A percentile compares a stretch with the other conserved stretches of the same genome.
Conservation (phyloP, 2,797 vertebrate genomes). For the Typhlichthys subterraneus region DNA sequence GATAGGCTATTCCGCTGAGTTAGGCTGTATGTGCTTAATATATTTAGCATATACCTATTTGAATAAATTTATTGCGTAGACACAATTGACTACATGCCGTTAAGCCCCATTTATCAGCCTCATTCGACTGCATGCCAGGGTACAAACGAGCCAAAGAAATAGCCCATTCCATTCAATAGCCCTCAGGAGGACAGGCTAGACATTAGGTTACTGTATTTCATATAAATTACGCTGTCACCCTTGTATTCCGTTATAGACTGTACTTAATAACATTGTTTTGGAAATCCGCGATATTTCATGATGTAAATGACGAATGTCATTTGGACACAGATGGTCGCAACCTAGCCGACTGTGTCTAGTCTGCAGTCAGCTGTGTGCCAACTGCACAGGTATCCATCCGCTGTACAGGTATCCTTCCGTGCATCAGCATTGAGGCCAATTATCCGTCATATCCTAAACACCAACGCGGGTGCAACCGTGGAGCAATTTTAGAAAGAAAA, state of each 20-base stretch:
- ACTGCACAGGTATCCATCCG: conserved; percentile 36
- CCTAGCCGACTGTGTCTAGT: conserved; percentile 28
- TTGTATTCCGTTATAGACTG: conserved; percentile 43
- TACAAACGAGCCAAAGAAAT: conserved; percentile 18
- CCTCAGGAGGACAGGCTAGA: background rate
- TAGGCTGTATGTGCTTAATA: background rate
- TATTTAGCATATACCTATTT: background rate
- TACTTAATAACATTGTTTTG: conserved; percentile 12
- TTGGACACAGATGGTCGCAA: conserved; percentile 56
- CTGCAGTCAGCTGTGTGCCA: conserved; percentile 52
- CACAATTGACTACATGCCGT: background rate
- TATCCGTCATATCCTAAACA: conserved; percentile 41
- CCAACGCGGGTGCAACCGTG: conserved; percentile 20
- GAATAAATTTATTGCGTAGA: background rate
- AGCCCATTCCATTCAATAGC: conserved; percentile 37
- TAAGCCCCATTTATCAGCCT: background rate
- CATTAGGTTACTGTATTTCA: conserved; percentile 20
- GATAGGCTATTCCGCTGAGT: background rate
- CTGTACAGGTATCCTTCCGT: conserved; percentile 35
- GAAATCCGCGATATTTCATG: conserved; percentile 29
- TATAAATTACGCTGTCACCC: background rate
- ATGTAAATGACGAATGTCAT: conserved; percentile 45
- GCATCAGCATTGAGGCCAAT: conserved; percentile 38
- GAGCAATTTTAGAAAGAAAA: background rate
- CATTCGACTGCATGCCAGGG: conserved; percentile 28